These are phyloP conservation scores for Synanthedon tipuliformis DNA, from an alignment of 2,888 invertebrate genomes.

Conservation along the genomic window DNA sequence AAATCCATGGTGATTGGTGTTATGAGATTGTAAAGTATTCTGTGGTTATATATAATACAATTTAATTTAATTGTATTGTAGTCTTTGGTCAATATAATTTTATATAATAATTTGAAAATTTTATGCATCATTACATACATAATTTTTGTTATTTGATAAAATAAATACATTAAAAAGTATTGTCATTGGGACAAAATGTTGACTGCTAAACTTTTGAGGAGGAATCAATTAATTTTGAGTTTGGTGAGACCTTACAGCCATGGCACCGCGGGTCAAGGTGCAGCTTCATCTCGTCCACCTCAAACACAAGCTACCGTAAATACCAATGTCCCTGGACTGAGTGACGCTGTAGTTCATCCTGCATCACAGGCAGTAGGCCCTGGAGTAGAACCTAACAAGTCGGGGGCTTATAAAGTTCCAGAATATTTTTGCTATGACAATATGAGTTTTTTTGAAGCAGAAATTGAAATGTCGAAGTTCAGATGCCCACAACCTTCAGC, in stretches of 20 bases:
- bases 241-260: conserved; percentile 34
- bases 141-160: too few species aligned
- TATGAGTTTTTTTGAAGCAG: conserved; percentile 84
- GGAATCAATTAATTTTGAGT: conserved; percentile 3
- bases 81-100: too few species aligned
- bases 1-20: too few species aligned
- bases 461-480: conserved; percentile 84
- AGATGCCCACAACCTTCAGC: conserved; percentile 84
- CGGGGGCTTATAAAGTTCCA: conserved; percentile 83
- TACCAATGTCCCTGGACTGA: conserved; percentile 74
- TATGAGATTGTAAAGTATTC: too few species aligned
- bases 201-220: too few species aligned
- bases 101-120: too few species aligned
- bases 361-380: conserved; percentile 75
- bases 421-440: conserved; percentile 87
- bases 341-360: conserved; percentile 67
- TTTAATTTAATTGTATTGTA: too few species aligned
- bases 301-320: conserved; percentile 15
- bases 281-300: conserved; percentile 10
- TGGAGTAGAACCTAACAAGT: conserved; percentile 74
- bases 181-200: too few species aligned
- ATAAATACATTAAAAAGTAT: too few species aligned
- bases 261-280: conserved; percentile 18
- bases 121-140: too few species aligned
- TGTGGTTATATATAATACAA: too few species aligned